Percentiles rank a stretch among this genome's conserved stretches.
These are phyloP conservation scores for Casuarius casuarius DNA, from an alignment of 2,113 vertebrate species.

Conservation along the genomic window DNA sequence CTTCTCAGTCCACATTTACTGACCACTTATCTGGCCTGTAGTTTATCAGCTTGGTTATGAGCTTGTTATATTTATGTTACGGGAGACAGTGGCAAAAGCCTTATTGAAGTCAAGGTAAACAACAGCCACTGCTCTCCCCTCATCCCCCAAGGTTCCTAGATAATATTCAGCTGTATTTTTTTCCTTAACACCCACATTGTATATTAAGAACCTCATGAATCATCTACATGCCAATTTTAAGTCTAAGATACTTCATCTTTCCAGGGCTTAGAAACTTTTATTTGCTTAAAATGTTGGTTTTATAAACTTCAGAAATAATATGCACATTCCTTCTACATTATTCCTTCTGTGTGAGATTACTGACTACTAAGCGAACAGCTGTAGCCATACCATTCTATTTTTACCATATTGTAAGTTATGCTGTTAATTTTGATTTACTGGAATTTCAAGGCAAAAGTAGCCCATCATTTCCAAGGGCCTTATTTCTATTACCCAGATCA, in stretches of 20 bases:
- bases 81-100: not conserved
- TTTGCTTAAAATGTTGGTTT: not conserved
- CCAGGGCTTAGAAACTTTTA: not conserved
- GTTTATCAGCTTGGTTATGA: not conserved
- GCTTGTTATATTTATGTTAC: not conserved
- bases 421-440: not conserved
- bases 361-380: not conserved
- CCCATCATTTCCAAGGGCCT: rapidly evolving
- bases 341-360: not conserved
- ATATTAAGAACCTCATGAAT: not conserved
- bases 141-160: not conserved
- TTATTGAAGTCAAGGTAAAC: not conserved
- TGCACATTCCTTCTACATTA: not conserved
- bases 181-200: not conserved
- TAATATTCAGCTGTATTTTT: not conserved
- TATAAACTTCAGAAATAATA: not conserved
- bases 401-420: not conserved
- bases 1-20: too few species aligned
- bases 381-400: not conserved
- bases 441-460: not conserved
- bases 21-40: not conserved
- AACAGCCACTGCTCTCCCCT: not conserved
- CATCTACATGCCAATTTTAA: not conserved
- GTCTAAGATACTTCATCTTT: not conserved
- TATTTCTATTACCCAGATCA: not conserved